Evolutionary conservation across 1,140 invertebrate species (phyloP), one percentile per base, ranked within the genome.

Genomic region (Lepidurus arcticus): DNA sequence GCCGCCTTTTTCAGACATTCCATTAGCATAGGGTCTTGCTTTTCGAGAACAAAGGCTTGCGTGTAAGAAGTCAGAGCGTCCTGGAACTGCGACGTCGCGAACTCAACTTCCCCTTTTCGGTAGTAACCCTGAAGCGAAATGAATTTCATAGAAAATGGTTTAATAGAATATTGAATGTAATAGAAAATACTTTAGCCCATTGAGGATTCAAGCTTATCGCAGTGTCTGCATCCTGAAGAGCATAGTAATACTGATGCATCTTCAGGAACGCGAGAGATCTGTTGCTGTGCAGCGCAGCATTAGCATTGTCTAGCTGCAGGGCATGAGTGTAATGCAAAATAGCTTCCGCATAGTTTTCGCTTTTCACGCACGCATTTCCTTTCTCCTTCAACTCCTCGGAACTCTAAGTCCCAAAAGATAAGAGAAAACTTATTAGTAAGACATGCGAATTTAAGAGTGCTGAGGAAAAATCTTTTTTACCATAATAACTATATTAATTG

Each of bases 301-400:
- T 93, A 74, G 86, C 87, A 42, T 89, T 88, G 81, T 93, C 91
- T 78, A 90, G 83, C 86, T 93, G 92, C 82, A 94, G 90, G 1
- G 92, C 93, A 83, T 92, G 89, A 13, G 91, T 92, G 83, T 94
- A 94, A 85, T 93, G 91, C 76, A 94, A 84, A 78, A 93, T 88
- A 24, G 93, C 92, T 85, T 93, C 92, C 81, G 89, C 88, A 84
- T 87, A 91, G 81, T 92, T 92, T 78, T 88, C 87, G 81, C 90
- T 87, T 84, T 90, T 91, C 10, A 94, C 88, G 85, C 91, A 92
- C 75, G 89, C 88, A 85, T 94, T 94, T 34, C 92, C 93, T 81
- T 90, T 88, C 82, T 89, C 89, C 84, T 92, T 92, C 24, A 93
- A 83, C 75, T 85, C 84, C 77, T 88, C 85, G 47, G 87, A 87